Evolutionary conservation across 2,888 invertebrate genomes (phyloP), one percentile per base, ranked within the genome.

Genomic region (Scaptomyza parva): DNA sequence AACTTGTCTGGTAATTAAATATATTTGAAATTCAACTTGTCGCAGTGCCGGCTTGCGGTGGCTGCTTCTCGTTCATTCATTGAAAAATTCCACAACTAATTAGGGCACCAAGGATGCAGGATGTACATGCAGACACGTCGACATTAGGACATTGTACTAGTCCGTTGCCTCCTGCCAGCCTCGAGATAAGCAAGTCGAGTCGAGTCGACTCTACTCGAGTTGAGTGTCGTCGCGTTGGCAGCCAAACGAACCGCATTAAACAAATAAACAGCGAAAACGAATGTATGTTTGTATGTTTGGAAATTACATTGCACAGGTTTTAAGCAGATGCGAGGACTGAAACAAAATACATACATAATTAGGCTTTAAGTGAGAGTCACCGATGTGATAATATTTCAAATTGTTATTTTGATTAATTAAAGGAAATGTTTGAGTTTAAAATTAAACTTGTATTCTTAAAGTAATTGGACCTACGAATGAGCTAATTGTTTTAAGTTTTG

Each of bases 1-100:
- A 74, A 71, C 67, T 60, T 64, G 70, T 61, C 51, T 81, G 68
- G 78, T 84, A 81, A 81, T 82, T 82, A 78, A 84, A 82, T 82
- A 74, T 81, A 62, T 70, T 74, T 78, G 66, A 63, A 80, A 84
- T 84, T 80, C 76, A 80, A 78, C 59, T 73, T 85, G 82, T 59
- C 85, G 85, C 85, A 82, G 44, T 69, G 70, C 26, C 57, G 47
- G 66, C 53, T 53, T 61, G 39, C 52, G n/a, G 41, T 41, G 44
- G 20, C 12, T 66, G 62, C 57, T 35, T 58, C 61, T 62, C 33
- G 67, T 78, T 78, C 33, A 69, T 78, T 78, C 78, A 82, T 67
- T 81, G 74, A 84, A 85, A 85, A 82, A 78, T 81, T 78, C 78
- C 86, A 70, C 86, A 83, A 83, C 86, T 86, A 84, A 84, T 84